Conservation (phyloP, 1,140 invertebrate species). For the Oryzaephilus surinamensis region DNA sequence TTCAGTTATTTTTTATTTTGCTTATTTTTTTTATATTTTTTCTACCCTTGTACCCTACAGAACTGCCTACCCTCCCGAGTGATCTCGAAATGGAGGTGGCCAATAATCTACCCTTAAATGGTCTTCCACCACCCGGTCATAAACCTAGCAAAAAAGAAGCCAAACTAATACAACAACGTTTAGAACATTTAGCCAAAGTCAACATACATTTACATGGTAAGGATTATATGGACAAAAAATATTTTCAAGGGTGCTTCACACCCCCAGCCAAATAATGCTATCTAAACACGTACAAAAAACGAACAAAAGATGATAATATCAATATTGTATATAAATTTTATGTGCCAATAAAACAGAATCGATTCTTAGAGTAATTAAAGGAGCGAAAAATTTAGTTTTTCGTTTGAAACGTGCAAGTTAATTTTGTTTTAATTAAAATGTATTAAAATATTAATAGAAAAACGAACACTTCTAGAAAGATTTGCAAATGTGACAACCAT, state of each 20-base stretch:
- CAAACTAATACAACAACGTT: slow-evolving; percentile 48
- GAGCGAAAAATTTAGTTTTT: too few relatives aligned
- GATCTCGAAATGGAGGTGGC: slow-evolving; percentile 38
- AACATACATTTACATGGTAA: slow-evolving; percentile 84
- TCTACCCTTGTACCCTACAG: slow-evolving; percentile 24
- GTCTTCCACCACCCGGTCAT: slow-evolving; percentile 23
- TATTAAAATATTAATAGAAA: too few relatives aligned
- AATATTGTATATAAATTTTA: too few relatives aligned
- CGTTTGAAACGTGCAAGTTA: too few relatives aligned
- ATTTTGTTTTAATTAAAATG: too few relatives aligned
- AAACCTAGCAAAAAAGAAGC: slow-evolving; percentile 45
- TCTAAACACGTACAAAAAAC: too few relatives aligned
- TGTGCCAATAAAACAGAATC: too few relatives aligned
- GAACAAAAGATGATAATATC: too few relatives aligned
- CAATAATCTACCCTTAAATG: slow-evolving; percentile 23
- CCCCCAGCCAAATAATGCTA: slow-evolving; percentile 1
- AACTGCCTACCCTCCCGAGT: slow-evolving; percentile 27
- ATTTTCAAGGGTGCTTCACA: too few relatives aligned
- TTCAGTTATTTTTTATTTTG: slow-evolving; percentile 11
- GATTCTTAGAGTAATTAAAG: too few relatives aligned
- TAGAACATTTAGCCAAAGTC: slow-evolving; percentile 68
- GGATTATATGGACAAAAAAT: slow-evolving; percentile 20
- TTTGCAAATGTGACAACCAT: too few relatives aligned
- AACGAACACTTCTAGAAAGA: too few relatives aligned
- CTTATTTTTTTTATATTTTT: slow-evolving; percentile 30